Percentiles rank a stretch among this genome's conserved stretches.
Evolutionary conservation across 2,888 invertebrate genomes (phyloP).

Genomic region (Nasonovia ribisnigri): DNA sequence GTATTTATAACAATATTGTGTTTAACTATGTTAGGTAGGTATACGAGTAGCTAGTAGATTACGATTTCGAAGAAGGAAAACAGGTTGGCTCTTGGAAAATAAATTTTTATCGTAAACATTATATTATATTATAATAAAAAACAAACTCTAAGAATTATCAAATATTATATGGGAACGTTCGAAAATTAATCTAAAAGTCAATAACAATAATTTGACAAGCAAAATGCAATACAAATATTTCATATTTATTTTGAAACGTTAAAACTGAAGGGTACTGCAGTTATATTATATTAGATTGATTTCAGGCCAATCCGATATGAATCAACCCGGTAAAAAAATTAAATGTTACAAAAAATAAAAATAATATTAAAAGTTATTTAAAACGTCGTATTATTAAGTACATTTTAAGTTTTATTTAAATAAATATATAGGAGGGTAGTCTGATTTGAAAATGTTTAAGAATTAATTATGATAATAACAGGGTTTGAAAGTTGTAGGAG

Average conservation of each 20-base stretch:
- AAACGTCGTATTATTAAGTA: background rate
- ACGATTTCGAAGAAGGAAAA: too few species aligned
- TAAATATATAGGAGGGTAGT: background rate
- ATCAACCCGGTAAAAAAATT: background rate
- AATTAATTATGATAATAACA: conserved; percentile 5
- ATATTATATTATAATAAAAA: too few species aligned
- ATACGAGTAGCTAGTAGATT: too few species aligned
- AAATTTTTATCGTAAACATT: too few species aligned
- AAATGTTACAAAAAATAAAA: background rate
- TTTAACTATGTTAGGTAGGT: too few species aligned
- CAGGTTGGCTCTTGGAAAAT: too few species aligned
- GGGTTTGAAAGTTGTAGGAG: background rate
- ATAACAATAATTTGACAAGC: too few species aligned
- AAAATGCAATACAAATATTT: background rate
- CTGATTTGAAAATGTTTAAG: background rate
- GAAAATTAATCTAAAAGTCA: too few species aligned
- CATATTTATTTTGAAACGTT: background rate
- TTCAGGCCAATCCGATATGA: background rate
- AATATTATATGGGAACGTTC: too few species aligned
- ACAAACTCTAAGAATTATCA: too few species aligned
- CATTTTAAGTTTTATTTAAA: background rate
- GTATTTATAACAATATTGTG: too few species aligned
- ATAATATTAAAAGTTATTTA: background rate
- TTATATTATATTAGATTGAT: background rate
- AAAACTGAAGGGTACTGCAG: background rate